A percentile compares a stretch with the other conserved stretches of the same genome.
These are phyloP conservation scores for Drosophila subpulchrella DNA, from an alignment of 1,140 invertebrate genomes.

Conservation along the genomic window DNA sequence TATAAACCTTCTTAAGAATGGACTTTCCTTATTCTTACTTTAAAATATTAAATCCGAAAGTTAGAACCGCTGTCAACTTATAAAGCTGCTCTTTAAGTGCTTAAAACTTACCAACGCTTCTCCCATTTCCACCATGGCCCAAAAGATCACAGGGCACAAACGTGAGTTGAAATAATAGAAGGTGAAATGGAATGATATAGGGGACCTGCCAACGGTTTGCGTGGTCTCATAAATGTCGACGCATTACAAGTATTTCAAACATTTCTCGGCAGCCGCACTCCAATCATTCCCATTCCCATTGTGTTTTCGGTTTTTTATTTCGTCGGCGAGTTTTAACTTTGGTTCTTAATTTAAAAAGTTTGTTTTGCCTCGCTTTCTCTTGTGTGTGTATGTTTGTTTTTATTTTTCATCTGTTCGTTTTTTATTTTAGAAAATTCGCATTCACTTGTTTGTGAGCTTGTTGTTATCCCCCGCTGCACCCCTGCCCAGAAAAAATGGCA, in stretches of 20 bases:
- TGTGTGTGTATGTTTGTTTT: conserved; percentile 16
- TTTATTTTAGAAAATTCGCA: conserved; percentile 64
- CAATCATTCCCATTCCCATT: conserved; percentile 26
- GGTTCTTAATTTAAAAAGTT: conserved; percentile 82
- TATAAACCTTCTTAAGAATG: background rate
- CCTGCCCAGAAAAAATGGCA: conserved; percentile 27
- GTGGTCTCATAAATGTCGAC: conserved; percentile 56
- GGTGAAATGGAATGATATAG: conserved; percentile 28
- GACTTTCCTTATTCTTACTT: background rate
- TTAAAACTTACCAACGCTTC: conserved; percentile 13
- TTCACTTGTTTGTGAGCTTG: conserved; percentile 65
- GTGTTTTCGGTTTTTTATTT: conserved; percentile 36
- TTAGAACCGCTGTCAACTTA: conserved; percentile 22
- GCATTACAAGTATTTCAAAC: conserved; percentile 43
- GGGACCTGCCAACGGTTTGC: conserved; percentile 42
- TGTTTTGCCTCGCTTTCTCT: conserved; percentile 38
- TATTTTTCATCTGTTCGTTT: conserved; percentile 43
- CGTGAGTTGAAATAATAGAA: conserved; percentile 17
- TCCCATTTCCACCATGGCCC: conserved; percentile 9
- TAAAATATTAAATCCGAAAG: conserved; percentile 8
- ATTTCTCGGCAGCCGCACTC: conserved; percentile 28
- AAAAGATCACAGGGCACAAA: conserved; percentile 27
- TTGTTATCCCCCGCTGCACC: conserved; percentile 15
- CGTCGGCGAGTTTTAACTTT: conserved; percentile 74
- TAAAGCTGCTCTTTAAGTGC: conserved; percentile 15